Percentiles rank a stretch among this genome's conserved stretches.
Conservation (phyloP, 2,888 invertebrate species). For the Eledona agricola region DNA sequence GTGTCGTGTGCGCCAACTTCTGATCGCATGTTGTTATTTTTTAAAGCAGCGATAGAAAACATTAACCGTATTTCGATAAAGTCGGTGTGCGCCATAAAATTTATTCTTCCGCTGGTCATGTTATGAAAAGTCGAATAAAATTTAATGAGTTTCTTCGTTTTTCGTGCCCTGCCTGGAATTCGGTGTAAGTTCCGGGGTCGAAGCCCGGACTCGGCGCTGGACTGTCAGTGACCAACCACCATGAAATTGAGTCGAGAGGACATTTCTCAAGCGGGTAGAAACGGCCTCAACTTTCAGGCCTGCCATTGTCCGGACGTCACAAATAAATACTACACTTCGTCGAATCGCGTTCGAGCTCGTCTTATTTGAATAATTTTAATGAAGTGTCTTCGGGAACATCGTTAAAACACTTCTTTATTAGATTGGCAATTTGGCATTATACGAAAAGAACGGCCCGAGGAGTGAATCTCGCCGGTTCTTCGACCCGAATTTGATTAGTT, state of each 20-base stretch:
- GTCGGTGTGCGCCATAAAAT: conserved; percentile 10
- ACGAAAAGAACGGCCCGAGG: conserved; percentile 44
- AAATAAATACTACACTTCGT: conserved; percentile 1
- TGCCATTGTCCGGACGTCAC: too few species aligned
- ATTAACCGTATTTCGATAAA: conserved; percentile 20
- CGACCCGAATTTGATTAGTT: conserved; percentile 57
- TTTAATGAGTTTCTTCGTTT: conserved; percentile 26
- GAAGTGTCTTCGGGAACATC: conserved; percentile 55
- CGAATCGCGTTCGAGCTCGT: conserved; percentile 15
- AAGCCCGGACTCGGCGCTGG: conserved; percentile 45
- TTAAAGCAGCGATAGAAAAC: conserved; percentile 24
- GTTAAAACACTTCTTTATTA: conserved; percentile 57
- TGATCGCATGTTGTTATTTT: conserved; percentile 30
- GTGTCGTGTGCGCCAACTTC: conserved; percentile 24
- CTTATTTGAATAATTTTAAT: conserved; percentile 51
- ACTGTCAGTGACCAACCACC: conserved; percentile 57
- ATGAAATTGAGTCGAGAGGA: conserved; percentile 59
- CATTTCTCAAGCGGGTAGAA: conserved; percentile 54
- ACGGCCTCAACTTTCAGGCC: conserved; percentile 23
- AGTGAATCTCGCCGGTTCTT: conserved; percentile 49
- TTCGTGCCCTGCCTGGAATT: conserved; percentile 22
- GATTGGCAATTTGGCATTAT: conserved; percentile 58
- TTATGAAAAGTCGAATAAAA: conserved; percentile 16
- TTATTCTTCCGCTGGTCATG: conserved; percentile 9
- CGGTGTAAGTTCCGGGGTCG: conserved; percentile 34